Evolutionary conservation across 2,797 vertebrate genomes (phyloP), one percentile per base, ranked within the genome.

Genomic region (Helicolenus hilgendorfi): DNA sequence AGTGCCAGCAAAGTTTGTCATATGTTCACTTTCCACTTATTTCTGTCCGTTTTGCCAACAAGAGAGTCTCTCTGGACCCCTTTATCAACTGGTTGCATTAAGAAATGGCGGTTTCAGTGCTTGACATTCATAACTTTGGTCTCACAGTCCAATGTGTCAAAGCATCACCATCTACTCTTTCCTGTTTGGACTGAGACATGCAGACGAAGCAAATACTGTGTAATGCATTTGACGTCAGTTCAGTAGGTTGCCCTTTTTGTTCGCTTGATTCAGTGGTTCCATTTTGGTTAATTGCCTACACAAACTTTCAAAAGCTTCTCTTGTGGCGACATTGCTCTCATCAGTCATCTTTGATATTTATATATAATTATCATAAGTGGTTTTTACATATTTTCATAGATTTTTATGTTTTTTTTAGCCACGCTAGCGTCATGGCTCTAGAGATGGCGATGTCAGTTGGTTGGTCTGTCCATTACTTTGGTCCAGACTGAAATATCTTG

Each of bases 101-200:
- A 55, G 22, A 86, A 71, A 84, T 18, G 56, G 11, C 5, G 5
- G 10, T 41, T 78, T 85, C 33, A 22, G 71, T 77, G 15, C 20
- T 65, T 77, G 6, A 72, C 29, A 56, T 64, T 81, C 45, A 45
- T 68, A 71, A 71, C 56, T 59, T 83, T 36, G 64, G 53, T 83
- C 31, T 76, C 45, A 59, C 35, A n/a, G 67, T 77, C 76, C 71
- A 72, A 83, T 76, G 31, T 85, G 64, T 88, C 74, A 83, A 75
- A 87, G 67, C 22, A 49, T 73, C 45, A 73, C 63, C 65, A 27
- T 89, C 1, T 69, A 18, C 10, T 78, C 24, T 67, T 78, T 79
- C 67, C 69, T 87, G n/a, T 65, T 82, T 79, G 53, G 68, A 79
- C 67, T 27, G 65, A 62, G 24, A 81, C 33, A 62, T 27, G 31